These are phyloP conservation scores for Pithys albifrons DNA, from an alignment of 2,113 vertebrate species.

Conservation along the genomic window DNA sequence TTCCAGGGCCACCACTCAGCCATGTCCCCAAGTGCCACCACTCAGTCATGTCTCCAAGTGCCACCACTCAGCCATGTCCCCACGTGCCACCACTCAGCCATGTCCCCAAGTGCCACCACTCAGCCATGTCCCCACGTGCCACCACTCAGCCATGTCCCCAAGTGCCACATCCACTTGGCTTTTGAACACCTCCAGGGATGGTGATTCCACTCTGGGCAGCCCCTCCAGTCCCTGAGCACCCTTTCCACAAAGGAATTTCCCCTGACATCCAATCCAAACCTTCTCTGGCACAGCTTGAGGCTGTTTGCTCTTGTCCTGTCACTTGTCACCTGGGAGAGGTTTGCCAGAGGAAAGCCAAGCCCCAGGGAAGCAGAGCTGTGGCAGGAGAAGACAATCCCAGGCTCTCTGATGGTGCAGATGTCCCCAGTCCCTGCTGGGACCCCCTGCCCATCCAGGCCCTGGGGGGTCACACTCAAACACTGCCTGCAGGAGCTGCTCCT, in stretches of 20 bases:
- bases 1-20: not conserved
- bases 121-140: not conserved
- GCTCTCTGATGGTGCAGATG: not conserved
- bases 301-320: not conserved
- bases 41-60: not conserved
- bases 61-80: not conserved
- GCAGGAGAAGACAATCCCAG: not conserved
- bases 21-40: not conserved
- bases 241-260: not conserved
- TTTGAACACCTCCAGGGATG: not conserved
- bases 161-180: not conserved
- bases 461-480: not conserved
- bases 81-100: not conserved
- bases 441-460: not conserved
- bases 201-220: not conserved
- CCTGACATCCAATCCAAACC: not conserved
- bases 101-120: not conserved
- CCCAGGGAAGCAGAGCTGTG: not conserved
- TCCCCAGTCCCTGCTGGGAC: not conserved
- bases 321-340: not conserved
- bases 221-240: not conserved
- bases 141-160: not conserved
- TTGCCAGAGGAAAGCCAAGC: not conserved
- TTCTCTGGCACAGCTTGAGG: not conserved
- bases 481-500: not conserved